Evolutionary conservation across 1,140 invertebrate genomes (phyloP), one percentile per base, ranked within the genome.

Genomic region (Musca vetustissima): DNA sequence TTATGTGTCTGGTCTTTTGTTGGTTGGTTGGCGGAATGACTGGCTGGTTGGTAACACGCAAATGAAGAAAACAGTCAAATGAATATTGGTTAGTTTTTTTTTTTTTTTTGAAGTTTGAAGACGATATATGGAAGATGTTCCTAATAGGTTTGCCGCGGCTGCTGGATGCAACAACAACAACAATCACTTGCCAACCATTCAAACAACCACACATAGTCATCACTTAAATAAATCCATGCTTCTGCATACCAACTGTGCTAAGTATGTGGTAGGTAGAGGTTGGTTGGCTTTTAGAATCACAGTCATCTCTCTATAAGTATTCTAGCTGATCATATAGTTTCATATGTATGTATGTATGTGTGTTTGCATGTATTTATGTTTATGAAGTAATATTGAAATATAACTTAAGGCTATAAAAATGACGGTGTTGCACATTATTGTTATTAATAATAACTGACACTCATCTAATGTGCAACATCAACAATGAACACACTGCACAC

Each of bases 331-430:
- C 52, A 14, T 52, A 24, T n/a, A n/a, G n/a, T n/a, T n/a, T n/a
- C n/a, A n/a, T n/a, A n/a, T n/a, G n/a, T 17, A 48, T 57, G 19
- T 25, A 22, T 24, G 7, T 1, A 57, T 36, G 2, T 55, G 52
- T 67, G 28, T 24, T 1, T 0, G 32, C 21, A 7, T 55, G 25
- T 67, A n/a, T 57, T n/a, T 55, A 24, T 21, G 28, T 59, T 4
- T 47, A 25, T 59, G 52, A 24, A 28, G 15, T 64, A 69, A 69
- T 64, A 64, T 64, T 69, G 48, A 69, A 69, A 69, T 64, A 69
- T 69, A 64, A 69, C 67, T 64, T 64, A 52, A 69, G 67, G 67
- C 57, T 43, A 61, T 61, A 61, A 61, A 61, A 61, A 61, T 61
- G 57, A 61, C 57, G 57, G 57, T 61, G 57, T 49, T 65, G 64